phyloP scores from a whole-genome alignment of 1,140 invertebrate genomes.

The Heliconius eleuchia region DNA sequence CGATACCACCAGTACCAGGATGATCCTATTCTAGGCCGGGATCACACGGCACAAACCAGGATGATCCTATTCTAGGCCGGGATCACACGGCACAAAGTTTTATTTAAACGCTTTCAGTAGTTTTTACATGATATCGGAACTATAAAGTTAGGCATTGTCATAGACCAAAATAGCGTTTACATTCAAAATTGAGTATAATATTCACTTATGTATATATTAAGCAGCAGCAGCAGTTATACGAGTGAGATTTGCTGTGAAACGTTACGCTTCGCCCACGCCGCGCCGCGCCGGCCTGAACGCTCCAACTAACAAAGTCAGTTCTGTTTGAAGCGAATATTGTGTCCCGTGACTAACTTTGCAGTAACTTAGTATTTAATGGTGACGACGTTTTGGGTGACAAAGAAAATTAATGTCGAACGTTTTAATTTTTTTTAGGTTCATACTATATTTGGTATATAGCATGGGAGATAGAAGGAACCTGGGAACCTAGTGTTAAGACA shows the following conservation, averaged over 20 bases:
- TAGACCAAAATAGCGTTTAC: too few species aligned
- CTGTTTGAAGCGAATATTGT: constrained; percentile 2
- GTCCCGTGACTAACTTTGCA: not conserved
- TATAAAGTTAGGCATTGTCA: too few species aligned
- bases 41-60: too few species aligned
- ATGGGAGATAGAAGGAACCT: too few species aligned
- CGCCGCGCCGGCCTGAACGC: not conserved
- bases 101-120: too few species aligned
- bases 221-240: constrained; percentile 6
- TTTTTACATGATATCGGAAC: too few species aligned
- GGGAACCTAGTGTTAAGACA: too few species aligned
- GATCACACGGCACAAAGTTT: too few species aligned
- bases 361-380: constrained; percentile 10
- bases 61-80: too few species aligned
- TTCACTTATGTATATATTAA: not conserved
- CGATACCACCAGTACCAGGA: too few species aligned
- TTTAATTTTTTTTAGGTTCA: not conserved
- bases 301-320: constrained; percentile 20
- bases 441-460: not conserved
- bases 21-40: too few species aligned
- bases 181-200: not conserved
- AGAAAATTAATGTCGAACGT: not conserved
- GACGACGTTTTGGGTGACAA: not conserved
- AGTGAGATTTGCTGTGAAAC: constrained; percentile 19
- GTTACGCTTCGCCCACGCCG: not conserved